Evolutionary conservation across 2,888 invertebrate species (phyloP).

Genomic region (Siphlonurus alternatus): DNA sequence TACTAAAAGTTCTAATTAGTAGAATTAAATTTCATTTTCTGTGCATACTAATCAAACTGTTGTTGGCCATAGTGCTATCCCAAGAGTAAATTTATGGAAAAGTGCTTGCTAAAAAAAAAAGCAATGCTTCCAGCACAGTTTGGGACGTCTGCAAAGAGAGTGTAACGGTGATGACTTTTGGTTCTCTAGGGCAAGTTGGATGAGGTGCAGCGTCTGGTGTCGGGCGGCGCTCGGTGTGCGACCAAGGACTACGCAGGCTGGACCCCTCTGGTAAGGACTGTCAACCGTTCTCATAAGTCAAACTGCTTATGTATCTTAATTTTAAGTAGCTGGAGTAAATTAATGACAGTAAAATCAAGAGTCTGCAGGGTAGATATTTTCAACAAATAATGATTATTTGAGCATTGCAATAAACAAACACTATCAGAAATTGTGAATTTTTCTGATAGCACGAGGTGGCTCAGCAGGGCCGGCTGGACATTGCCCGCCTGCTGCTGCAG

Average conservation of each 20-base stretch:
- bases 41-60: no score
- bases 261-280: slow-evolving; percentile 8
- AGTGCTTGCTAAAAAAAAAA: no score
- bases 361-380: no score
- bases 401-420: not conserved
- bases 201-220: slow-evolving; percentile 1
- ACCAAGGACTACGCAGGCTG: slow-evolving; percentile 7
- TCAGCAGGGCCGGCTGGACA: not conserved
- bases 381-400: not conserved
- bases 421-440: not conserved
- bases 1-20: no score
- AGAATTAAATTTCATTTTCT: no score
- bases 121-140: no score
- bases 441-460: not conserved
- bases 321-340: no score
- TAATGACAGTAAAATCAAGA: no score
- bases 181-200: slow-evolving; percentile 2
- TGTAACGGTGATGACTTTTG: no score
- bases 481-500: not conserved
- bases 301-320: not conserved
- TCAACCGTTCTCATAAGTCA: not conserved
- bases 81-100: no score
- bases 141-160: no score
- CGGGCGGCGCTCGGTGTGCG: slow-evolving; percentile 2
- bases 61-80: no score